phyloP scores from a whole-genome alignment of 2,113 vertebrate genomes.

The Laticauda laticaudata region DNA sequence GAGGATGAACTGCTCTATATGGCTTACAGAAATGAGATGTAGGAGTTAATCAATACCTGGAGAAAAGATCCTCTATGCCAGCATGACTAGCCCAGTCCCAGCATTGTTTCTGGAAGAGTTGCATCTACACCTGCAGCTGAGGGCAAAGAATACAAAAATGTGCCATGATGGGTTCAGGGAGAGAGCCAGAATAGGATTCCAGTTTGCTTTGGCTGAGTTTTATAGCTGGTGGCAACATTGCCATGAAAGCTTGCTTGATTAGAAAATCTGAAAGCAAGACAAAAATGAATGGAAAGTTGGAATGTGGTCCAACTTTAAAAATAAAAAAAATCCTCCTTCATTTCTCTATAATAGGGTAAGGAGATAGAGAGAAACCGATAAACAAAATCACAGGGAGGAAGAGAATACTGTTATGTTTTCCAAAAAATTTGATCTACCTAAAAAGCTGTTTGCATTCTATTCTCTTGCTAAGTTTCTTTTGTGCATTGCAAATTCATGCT shows the following conservation, averaged over 20 bases:
- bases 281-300: conserved; percentile 2
- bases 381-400: not conserved
- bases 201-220: not conserved
- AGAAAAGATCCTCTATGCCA: not conserved
- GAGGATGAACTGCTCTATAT: not conserved
- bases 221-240: not conserved
- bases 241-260: not conserved
- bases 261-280: not conserved
- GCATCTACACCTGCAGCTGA: not conserved
- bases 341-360: not conserved
- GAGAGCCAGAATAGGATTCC: not conserved
- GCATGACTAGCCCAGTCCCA: not conserved
- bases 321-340: not conserved
- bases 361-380: not conserved
- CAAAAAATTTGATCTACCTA: not conserved
- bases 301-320: not conserved
- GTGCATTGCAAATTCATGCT: not conserved
- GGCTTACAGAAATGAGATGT: not conserved
- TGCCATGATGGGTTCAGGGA: not conserved
- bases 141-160: not conserved
- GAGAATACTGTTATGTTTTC: not conserved
- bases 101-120: not conserved
- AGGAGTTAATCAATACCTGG: not conserved
- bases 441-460: not conserved
- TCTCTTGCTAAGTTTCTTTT: not conserved